phyloP scores from a whole-genome alignment of 2,888 invertebrate genomes.

The Autographa pulchrina region DNA sequence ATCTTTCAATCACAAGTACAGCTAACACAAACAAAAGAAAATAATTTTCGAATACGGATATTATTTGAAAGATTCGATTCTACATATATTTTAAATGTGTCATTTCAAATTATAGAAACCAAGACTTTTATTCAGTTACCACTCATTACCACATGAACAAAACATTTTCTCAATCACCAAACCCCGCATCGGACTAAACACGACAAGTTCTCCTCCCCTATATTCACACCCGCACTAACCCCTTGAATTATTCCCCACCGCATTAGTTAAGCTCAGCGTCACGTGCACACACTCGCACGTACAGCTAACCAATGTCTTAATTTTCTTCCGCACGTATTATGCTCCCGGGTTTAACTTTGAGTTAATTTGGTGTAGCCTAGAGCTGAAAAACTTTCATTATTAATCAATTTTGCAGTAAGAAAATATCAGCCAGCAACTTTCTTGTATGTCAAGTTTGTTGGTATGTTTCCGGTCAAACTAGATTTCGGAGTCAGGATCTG shows the following conservation, averaged over 20 bases:
- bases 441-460: background rate
- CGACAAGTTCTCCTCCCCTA: background rate
- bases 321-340: slow-evolving; percentile 35
- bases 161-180: background rate
- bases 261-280: slow-evolving; percentile 25
- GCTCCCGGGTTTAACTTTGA: slow-evolving; percentile 25
- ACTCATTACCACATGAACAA: background rate
- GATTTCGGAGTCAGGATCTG: no score
- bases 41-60: no score
- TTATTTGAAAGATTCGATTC: no score
- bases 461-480: no score
- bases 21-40: no score
- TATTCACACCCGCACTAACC: background rate
- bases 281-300: slow-evolving; percentile 31
- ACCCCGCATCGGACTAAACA: background rate
- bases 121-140: no score
- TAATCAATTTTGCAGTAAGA: slow-evolving; percentile 34
- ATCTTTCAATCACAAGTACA: no score
- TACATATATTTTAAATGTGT: no score
- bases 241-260: slow-evolving; percentile 10
- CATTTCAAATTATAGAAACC: no score
- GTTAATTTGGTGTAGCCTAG: slow-evolving; percentile 22
- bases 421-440: background rate
- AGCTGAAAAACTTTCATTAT: slow-evolving; percentile 36
- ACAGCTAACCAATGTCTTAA: slow-evolving; percentile 16